Conservation (phyloP, 92 coral and sea anemone genomes). For the Phymanthus crucifer region DNA sequence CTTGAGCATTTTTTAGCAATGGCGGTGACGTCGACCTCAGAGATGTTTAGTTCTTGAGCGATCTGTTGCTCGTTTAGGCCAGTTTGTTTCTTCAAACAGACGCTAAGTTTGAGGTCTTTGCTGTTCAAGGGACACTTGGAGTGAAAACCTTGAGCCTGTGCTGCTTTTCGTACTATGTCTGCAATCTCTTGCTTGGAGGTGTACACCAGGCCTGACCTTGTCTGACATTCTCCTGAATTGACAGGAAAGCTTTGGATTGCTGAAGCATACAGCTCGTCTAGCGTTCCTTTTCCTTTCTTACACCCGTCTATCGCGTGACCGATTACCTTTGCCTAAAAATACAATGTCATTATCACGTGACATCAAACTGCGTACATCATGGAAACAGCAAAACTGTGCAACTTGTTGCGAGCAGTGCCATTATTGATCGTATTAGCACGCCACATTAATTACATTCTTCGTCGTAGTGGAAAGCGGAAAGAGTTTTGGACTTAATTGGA, state of each 20-base stretch:
- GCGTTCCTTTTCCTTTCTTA: neutral
- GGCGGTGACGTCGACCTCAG: neutral
- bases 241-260: neutral
- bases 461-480: too few species aligned
- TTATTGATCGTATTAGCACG: too few species aligned
- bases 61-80: neutral
- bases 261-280: neutral
- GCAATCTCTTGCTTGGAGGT: neutral
- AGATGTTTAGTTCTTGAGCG: neutral
- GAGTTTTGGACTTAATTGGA: too few species aligned
- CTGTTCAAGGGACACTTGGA: neutral
- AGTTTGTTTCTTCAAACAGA: neutral
- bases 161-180: neutral
- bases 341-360: neutral
- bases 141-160: neutral
- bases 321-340: neutral
- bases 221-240: neutral
- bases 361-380: neutral
- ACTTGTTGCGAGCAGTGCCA: too few species aligned
- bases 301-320: slow-evolving; percentile 1
- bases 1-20: neutral
- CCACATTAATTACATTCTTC: too few species aligned
- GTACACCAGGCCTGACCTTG: neutral
- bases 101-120: neutral
- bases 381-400: neutral